phyloP scores from a whole-genome alignment of 2,888 invertebrate genomes.

The Tuberolachnus salignus region DNA sequence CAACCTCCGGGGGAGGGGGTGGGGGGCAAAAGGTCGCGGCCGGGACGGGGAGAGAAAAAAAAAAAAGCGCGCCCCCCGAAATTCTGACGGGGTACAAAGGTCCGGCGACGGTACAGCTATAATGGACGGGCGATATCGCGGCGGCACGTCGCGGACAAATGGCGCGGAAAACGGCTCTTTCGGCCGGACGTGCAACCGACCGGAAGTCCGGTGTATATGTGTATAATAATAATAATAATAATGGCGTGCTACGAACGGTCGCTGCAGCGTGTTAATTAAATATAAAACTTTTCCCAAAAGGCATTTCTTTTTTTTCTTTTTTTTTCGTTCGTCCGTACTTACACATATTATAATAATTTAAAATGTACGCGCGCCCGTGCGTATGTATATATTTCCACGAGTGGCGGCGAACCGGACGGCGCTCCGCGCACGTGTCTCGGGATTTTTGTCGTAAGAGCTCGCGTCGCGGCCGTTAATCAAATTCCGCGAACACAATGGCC shows the following conservation, averaged over 20 bases:
- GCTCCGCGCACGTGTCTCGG: conserved; percentile 25
- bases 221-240: background rate
- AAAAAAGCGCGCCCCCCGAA: background rate
- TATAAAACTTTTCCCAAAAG: conserved; percentile 15
- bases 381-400: background rate
- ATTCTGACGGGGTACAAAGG: conserved; percentile 24
- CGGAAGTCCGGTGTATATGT: conserved; percentile 34
- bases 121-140: conserved; percentile 1
- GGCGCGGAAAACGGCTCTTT: conserved; percentile 18
- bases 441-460: conserved; percentile 11
- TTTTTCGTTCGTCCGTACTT: background rate
- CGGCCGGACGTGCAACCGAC: conserved; percentile 38
- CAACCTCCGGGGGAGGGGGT: background rate
- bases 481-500: conserved; percentile 46
- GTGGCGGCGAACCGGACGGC: background rate
- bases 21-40: background rate
- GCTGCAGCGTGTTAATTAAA: conserved; percentile 30
- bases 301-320: background rate
- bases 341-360: background rate
- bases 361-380: too few relatives aligned
- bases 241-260: too few relatives aligned
- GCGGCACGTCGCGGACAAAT: conserved; percentile 17
- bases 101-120: background rate
- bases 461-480: conserved; percentile 24
- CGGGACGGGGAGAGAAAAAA: background rate